Evolutionary conservation across 2,797 vertebrate genomes (phyloP), one percentile per base, ranked within the genome.

Genomic region (Acrocephalus scirpaceus): DNA sequence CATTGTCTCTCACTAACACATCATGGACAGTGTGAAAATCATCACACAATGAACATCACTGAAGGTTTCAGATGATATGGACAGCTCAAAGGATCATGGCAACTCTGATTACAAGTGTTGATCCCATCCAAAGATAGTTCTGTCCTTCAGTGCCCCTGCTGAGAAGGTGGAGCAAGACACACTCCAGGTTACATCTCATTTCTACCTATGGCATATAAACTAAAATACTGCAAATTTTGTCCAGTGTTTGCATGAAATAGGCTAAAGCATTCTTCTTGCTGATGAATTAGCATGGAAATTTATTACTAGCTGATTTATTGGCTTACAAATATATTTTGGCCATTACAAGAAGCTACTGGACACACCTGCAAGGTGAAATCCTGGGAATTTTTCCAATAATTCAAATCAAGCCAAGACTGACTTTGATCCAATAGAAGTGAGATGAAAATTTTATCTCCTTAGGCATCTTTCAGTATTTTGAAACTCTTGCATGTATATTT

Each of bases 11-110:
- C 4, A 2, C 42, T 89, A 44, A 54, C 9, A 57, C 2, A 0
- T 47, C 29, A 25, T 1, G 29, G 48, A 36, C 29, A 56, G 32
- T 9, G 29, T 60, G 34, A 70, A 91, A 92, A 85, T n/a, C n/a
- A 32, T 8, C 1, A 0, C 27, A 34, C 45, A 44, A n/a, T 2
- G 9, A 78, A 48, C 1, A 4, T 26, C 30, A 16, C 29, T 47
- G 45, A 73, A 86, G 29, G 10, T 54, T 40, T 67, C 30, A 29
- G 82, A 30, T n/a, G 26, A 90, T 29, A 65, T 0, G 54, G 54
- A 32, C 7, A 75, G 74, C 79, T 94, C 51, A 62, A 44, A 78
- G 40, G 61, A 81, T 74, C 36, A 45, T 51, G 48, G 21, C 21
- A 76, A 32, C 17, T 66, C 38, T 81, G 65, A 88, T 58, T 30